Evolutionary conservation across 2,888 invertebrate species (phyloP), one percentile per base, ranked within the genome.

Genomic region (Stenoptilia bipunctidactyla): DNA sequence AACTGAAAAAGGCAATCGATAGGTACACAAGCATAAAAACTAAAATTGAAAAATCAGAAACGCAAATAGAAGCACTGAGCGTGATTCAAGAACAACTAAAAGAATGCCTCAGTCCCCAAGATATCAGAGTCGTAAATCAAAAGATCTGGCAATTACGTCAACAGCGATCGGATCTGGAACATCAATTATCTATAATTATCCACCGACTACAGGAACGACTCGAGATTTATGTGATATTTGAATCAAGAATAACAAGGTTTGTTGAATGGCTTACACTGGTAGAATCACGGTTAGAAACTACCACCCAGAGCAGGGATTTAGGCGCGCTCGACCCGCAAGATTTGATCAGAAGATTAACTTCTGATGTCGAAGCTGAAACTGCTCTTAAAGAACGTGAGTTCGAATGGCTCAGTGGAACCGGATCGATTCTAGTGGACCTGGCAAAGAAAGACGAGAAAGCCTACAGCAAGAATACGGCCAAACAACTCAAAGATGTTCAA

Each of bases 101-200:
- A 55, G 93, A 94, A 61, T 92, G 92, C 53, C 85, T 95, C 3
- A 93, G 92, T 63, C 93, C 94, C 0, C 88, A 90, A 36, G 95
- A 96, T 58, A 90, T 93, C 70, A 92, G 94, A 61, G 83, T 89
- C 10, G 88, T 94, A 37, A 89, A 90, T 50, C 94, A 94, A 61
- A 87, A 88, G 48, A 86, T 91, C 46, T 92, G 93, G 88, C 85
- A 93, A 44, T 67, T 94, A 39, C 87, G 89, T 68, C 93, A 95
- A 59, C 92, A 92, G 53, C 90, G 93, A 49, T 89, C 89, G 1
- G 94, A 95, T 51, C 68, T 94, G 1, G 92, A 93, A 53, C 91
- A 93, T 53, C 92, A 93, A 59, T 72, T 95, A 1, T 87, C 90
- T 0, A 85, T 89, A 34, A 75, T 92, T 8, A 89, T 90, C 12